Percentiles rank a stretch among this genome's conserved stretches.
Conservation (phyloP, 2,888 invertebrate genomes). For the Coecobrya sp. region DNA sequence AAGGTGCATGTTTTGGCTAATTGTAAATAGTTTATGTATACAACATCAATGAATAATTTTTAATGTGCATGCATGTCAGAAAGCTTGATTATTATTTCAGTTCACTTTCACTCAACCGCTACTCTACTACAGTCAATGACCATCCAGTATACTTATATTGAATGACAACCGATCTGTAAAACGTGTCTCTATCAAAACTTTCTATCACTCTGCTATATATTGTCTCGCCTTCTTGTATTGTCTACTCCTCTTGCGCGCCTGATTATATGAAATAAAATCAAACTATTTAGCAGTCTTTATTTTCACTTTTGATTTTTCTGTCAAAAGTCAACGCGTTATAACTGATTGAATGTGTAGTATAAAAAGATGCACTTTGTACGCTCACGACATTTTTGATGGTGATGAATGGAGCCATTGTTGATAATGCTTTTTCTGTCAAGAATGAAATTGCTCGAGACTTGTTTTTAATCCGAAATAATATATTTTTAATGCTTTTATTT, state of each 20-base stretch:
- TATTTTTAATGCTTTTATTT: slow-evolving; percentile 71
- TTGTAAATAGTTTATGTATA: no score
- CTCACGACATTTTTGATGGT: slow-evolving; percentile 13
- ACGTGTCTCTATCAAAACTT: background rate
- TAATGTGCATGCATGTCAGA: background rate
- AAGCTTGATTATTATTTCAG: background rate
- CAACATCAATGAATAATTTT: no score
- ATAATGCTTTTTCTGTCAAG: background rate
- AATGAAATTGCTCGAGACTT: slow-evolving; percentile 48
- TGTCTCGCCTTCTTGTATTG: slow-evolving; percentile 17
- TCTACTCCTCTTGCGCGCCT: background rate
- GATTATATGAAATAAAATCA: background rate
- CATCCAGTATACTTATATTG: background rate
- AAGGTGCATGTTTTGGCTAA: background rate
- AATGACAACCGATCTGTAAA: slow-evolving; percentile 41
- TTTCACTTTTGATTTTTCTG: slow-evolving; percentile 2
- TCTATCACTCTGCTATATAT: background rate
- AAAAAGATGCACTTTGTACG: slow-evolving; percentile 45
- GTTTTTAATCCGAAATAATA: slow-evolving; percentile 1
- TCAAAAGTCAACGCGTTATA: background rate
- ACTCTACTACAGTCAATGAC: background rate
- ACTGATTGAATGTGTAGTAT: background rate
- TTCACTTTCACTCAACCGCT: background rate
- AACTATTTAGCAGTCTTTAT: background rate
- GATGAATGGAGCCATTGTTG: slow-evolving; percentile 35